Conservation (phyloP, 2,888 invertebrate genomes). For the Serripes groenlandicus region DNA sequence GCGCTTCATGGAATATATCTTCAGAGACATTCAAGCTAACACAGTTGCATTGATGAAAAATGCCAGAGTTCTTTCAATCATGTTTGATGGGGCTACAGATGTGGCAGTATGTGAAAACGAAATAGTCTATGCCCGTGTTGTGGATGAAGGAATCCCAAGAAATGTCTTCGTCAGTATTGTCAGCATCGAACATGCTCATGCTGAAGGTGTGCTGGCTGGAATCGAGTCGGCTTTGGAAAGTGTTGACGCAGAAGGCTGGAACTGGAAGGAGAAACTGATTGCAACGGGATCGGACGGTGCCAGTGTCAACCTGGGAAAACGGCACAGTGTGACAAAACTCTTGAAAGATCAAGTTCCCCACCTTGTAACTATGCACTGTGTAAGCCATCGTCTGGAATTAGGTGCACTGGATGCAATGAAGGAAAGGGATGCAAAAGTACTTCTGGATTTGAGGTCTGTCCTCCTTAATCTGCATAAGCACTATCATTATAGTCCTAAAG, state of each 20-base stretch:
- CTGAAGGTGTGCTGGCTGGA: slow-evolving; percentile 36
- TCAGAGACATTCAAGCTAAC: too few species aligned
- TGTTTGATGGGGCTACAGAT: slow-evolving; percentile 37
- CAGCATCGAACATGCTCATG: slow-evolving; percentile 42
- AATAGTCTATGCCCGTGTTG: slow-evolving; percentile 28
- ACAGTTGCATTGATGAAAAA: too few species aligned
- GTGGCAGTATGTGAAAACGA: slow-evolving; percentile 27
- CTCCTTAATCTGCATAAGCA: slow-evolving; percentile 58
- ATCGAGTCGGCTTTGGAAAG: slow-evolving; percentile 45
- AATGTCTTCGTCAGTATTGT: slow-evolving; percentile 46
- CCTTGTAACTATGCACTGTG: slow-evolving; percentile 50
- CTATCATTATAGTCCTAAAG: slow-evolving; percentile 61
- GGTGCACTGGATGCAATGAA: slow-evolving; percentile 62
- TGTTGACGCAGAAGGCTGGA: slow-evolving; percentile 23
- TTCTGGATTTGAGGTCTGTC: slow-evolving; percentile 50
- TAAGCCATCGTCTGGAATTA: slow-evolving; percentile 55
- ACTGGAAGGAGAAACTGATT: too few species aligned
- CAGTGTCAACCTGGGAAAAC: too few species aligned
- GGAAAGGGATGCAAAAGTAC: slow-evolving; percentile 38
- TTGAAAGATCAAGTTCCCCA: too few species aligned
- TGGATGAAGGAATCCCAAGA: slow-evolving; percentile 15
- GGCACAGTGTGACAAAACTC: background rate
- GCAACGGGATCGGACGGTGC: too few species aligned
- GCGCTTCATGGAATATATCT: too few species aligned
- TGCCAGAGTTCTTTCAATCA: too few species aligned